Evolutionary conservation across 1,140 invertebrate species (phyloP).

Genomic region (Agrypnia vestita): DNA sequence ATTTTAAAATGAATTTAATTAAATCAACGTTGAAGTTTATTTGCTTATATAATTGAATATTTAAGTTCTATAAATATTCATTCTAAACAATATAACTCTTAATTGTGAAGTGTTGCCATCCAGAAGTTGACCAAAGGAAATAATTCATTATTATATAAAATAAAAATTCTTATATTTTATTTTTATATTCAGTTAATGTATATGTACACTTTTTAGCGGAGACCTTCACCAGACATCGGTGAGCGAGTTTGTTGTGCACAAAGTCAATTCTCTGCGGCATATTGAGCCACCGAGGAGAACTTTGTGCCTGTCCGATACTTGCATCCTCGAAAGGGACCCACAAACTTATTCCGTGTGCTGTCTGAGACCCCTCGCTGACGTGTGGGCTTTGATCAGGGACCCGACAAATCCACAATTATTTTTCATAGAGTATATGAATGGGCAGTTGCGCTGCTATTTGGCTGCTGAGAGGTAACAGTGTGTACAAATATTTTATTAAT

Average conservation of each 20-base stretch:
- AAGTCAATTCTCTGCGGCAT: constrained; percentile 84
- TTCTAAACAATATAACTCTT: no score
- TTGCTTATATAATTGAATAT: no score
- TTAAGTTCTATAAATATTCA: no score
- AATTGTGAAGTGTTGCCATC: no score
- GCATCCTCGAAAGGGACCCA: constrained; percentile 96
- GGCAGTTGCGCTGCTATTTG: constrained; percentile 89
- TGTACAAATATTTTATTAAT: constrained; percentile 10
- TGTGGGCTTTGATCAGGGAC: constrained; percentile 93
- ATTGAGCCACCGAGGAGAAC: constrained; percentile 87
- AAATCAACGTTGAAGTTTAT: no score
- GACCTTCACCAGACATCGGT: constrained; percentile 94
- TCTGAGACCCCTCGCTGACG: constrained; percentile 88
- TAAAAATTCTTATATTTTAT: no score
- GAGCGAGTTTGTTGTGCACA: constrained; percentile 94
- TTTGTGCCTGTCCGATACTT: constrained; percentile 96
- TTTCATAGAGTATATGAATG: constrained; percentile 95
- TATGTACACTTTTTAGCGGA: constrained; percentile 73
- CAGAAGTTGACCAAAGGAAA: no score
- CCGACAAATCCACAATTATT: constrained; percentile 95
- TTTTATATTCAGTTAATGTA: no score
- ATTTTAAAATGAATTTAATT: no score
- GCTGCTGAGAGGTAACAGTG: constrained; percentile 80
- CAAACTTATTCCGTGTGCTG: constrained; percentile 94
- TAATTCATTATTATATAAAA: no score